Conservation (phyloP, 2,888 invertebrate species). For the Polietes domitor region DNA sequence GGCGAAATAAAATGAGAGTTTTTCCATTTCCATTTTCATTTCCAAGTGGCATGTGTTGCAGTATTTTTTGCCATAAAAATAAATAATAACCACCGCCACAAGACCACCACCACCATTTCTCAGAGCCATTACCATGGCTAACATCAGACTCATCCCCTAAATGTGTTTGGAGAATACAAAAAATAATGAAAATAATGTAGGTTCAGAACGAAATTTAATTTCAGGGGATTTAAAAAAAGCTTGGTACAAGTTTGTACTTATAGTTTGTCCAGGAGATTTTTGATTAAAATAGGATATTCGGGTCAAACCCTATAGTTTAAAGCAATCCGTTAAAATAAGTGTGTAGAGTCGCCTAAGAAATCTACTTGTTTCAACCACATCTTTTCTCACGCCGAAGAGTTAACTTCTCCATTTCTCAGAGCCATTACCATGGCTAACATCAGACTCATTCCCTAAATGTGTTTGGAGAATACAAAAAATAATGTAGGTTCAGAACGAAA, state of each 20-base stretch:
- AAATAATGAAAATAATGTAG: neutral
- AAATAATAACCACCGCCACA: conserved; percentile 14
- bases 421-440: conserved; percentile 10
- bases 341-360: too few species aligned
- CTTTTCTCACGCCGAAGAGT: too few species aligned
- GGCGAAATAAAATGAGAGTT: conserved; percentile 72
- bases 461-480: neutral
- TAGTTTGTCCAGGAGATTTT: too few species aligned
- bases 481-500: neutral
- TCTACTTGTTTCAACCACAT: too few species aligned
- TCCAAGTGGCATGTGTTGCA: conserved; percentile 72
- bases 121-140: conserved; percentile 11
- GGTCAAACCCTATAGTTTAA: too few species aligned
- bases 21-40: conserved; percentile 76
- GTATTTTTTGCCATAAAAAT: conserved; percentile 51
- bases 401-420: neutral
- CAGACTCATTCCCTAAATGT: neutral
- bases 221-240: too few species aligned
- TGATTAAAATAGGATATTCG: too few species aligned
- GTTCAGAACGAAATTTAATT: neutral
- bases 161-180: neutral
- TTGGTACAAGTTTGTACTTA: too few species aligned
- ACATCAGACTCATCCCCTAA: neutral
- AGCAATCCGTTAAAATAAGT: too few species aligned
- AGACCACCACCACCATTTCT: conserved; percentile 31